Base-by-base conservation (phyloP, 2,113 vertebrate species). In the Recurvirostra avosetta region DNA sequence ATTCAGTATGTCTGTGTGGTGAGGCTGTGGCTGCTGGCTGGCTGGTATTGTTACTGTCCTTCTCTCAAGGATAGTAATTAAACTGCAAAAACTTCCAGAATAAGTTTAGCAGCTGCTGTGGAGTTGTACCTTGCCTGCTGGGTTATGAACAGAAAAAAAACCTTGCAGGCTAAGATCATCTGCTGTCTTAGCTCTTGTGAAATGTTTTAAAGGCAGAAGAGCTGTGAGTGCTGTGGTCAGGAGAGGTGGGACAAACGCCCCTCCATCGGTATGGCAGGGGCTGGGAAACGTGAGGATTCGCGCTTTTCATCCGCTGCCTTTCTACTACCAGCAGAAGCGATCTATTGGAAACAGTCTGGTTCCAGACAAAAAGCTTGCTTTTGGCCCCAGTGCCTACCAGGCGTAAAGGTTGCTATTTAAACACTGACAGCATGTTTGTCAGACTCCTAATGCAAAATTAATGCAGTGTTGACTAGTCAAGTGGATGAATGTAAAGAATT, bases 361-460 rank as follows among this genome's bases (percentile, higher is more conserved):
- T 91, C 36, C 26, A 75, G 43, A 50, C 49, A 25, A 56, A 86
- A 74, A 36, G 13, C 9, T 38, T 68, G 15, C 15, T 53, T 63
- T 79, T 78, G n/a, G 29, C 34, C 21, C 17, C 32, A 43, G 0
- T 67, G 25, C 16, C 29, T 84, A 36, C 10, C 13, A 56, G 29
- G 23, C 4, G 0, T 29, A 45, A 47, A 18, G 38, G 12, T 5
- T 47, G 36, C 36, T 59, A 1, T 71, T 66, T 62, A 50, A 93
- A 67, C 0, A 6, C 21, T 2, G 6, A 30, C 27, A 66, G 41
- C 14, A 7, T 0, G 0, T 66, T 78, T 75, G 5, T 59, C 5
- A 36, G 47, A 53, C 18, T 92, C 11, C 13, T 58, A 21, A 71
- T 43, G 22, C 34, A 71, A 88, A 92, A 78, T 49, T 40, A 16